These are phyloP conservation scores for Lophura nycthemera DNA, from an alignment of 2,113 vertebrate species.

Conservation along the genomic window DNA sequence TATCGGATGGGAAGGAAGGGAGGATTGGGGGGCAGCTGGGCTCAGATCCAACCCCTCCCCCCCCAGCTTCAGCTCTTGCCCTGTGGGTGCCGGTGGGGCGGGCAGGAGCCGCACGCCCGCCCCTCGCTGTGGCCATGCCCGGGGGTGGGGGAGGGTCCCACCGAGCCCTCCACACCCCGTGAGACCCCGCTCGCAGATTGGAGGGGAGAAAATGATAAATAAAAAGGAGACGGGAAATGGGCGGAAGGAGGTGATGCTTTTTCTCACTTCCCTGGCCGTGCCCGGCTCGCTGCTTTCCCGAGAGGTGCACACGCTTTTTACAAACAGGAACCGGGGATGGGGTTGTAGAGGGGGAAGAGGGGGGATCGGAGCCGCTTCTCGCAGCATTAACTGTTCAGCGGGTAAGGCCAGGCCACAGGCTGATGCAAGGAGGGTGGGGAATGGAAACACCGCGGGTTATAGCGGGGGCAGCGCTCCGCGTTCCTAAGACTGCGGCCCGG, in stretches of 20 bases:
- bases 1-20: neutral
- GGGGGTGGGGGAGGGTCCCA: neutral
- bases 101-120: neutral
- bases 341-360: neutral
- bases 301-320: neutral
- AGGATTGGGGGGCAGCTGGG: neutral
- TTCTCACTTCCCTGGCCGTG: neutral
- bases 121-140: constrained; percentile 9
- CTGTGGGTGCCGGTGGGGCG: neutral
- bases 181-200: neutral
- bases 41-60: too few species aligned
- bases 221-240: neutral
- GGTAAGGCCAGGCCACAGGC: constrained; percentile 1
- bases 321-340: neutral
- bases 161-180: neutral
- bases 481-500: constrained; percentile 62
- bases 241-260: neutral
- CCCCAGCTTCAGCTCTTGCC: neutral
- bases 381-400: neutral
- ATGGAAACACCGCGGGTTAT: constrained; percentile 3
- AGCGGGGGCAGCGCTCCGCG: constrained; percentile 54
- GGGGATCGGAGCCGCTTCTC: constrained; percentile 16
- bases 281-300: neutral
- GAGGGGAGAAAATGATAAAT: neutral
- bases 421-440: neutral